These are phyloP conservation scores for Conops quadrifasciatus DNA, from an alignment of 2,888 invertebrate genomes.

Conservation along the genomic window DNA sequence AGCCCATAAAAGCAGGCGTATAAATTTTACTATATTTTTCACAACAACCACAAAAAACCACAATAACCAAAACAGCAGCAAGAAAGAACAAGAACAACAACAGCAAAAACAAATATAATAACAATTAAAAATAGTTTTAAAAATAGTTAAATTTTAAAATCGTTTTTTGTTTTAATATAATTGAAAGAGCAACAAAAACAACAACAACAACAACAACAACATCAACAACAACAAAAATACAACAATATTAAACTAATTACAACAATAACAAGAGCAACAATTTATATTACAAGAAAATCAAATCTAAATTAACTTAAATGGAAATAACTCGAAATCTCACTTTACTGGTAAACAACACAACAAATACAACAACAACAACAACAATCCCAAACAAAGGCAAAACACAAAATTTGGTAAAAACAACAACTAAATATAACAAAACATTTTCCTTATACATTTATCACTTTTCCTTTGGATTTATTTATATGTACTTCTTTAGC, in stretches of 20 bases:
- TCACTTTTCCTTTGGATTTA: background rate
- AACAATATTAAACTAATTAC: conserved; percentile 15
- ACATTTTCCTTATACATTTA: background rate
- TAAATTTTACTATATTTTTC: conserved; percentile 29
- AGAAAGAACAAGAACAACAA: conserved; percentile 36
- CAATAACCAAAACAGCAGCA: conserved; percentile 17
- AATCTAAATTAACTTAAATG: background rate
- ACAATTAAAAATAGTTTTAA: conserved; percentile 28
- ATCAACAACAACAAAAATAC: conserved; percentile 19
- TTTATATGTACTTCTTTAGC: background rate
- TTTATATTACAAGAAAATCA: conserved; percentile 28
- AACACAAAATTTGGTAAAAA: conserved; percentile 35
- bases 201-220: conserved; percentile 25
- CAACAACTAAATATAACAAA: conserved; percentile 30
- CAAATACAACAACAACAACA: conserved; percentile 41
- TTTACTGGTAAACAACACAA: conserved; percentile 46
- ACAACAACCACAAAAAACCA: conserved; percentile 37
- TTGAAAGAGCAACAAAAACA: conserved; percentile 33
- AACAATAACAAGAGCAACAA: conserved; percentile 25
- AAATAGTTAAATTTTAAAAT: conserved; percentile 39
- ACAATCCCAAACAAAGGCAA: conserved; percentile 16
- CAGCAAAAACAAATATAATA: conserved; percentile 37
- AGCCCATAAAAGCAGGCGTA: background rate
- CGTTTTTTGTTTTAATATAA: conserved; percentile 42
- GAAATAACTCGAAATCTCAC: conserved; percentile 44